Evolutionary conservation across 2,888 invertebrate genomes (phyloP), one percentile per base, ranked within the genome.

Genomic region (Drosophila mercatorum): DNA sequence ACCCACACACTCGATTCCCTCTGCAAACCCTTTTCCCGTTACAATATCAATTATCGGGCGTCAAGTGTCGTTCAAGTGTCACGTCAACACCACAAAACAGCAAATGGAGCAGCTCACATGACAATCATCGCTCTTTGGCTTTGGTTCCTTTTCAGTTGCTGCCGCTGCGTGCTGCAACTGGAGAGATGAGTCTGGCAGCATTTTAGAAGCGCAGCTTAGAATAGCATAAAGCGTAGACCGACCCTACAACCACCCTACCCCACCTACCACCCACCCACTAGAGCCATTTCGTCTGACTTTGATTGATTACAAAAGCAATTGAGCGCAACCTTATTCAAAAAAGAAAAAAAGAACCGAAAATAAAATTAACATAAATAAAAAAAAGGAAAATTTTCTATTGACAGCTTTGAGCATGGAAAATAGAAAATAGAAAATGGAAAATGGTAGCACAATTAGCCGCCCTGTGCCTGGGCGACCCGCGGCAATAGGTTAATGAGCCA

Each of bases 11-110:
- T 22, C 31, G 31, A 4, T 12, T 11, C 22, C 3, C 12, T 12
- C 44, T 44, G 10, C 10, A 17, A 47, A 8, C 59, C 59, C 49
- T 49, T 59, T 59, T 28, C 22, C 63, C 34, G 40, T 7, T 70
- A 73, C 81, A 78, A 81, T 84, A 89, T 84, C 83, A 84, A 84
- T 84, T 84, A 84, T 84, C 83, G 81, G 68, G 68, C 81, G 84
- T 89, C 89, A 87, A 88, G 79, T 84, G 83, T 84, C 83, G 81
- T 83, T 89, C 83, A 88, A 83, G 81, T 86, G 83, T 84, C 87
- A 84, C 84, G 89, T 88, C 89, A 81, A 68, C 80, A 86, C 83
- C 80, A 75, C 86, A 78, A 34, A 59, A 59, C 59, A 59, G 36
- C 47, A 47, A 81, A 78, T 67, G 62, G 38, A 71, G 71, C 67